phyloP scores from a whole-genome alignment of 2,888 invertebrate genomes.

The Macaria notata region DNA sequence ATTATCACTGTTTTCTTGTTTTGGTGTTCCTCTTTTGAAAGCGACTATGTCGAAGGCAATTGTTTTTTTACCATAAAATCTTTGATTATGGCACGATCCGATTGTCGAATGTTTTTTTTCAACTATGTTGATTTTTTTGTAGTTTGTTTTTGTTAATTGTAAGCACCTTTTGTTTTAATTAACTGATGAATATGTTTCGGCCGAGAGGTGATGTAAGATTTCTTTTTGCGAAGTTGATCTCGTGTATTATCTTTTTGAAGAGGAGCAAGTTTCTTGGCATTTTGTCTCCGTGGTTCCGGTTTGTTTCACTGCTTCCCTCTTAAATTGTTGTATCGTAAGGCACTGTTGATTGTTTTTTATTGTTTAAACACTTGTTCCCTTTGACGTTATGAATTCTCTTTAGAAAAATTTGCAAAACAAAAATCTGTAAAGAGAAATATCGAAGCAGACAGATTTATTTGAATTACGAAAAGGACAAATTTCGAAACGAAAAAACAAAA shows the following conservation, averaged over 20 bases:
- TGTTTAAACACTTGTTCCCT: slow-evolving; percentile 68
- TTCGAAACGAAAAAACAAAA: slow-evolving; percentile 6
- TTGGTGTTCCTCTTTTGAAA: slow-evolving; percentile 38
- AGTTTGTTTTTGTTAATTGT: slow-evolving; percentile 2
- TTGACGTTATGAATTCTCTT: slow-evolving; percentile 40
- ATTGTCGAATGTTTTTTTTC: slow-evolving; percentile 41
- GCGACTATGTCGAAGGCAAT: slow-evolving; percentile 78
- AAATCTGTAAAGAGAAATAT: slow-evolving; percentile 74
- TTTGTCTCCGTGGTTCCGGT: slow-evolving; percentile 74
- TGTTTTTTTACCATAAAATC: slow-evolving; percentile 57
- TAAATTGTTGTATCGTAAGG: slow-evolving; percentile 60
- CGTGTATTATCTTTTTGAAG: slow-evolving; percentile 77
- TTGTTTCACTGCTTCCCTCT: slow-evolving; percentile 56
- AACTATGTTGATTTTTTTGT: slow-evolving; percentile 63
- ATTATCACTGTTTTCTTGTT: slow-evolving; percentile 59
- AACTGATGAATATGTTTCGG: slow-evolving; percentile 75
- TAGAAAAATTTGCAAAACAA: slow-evolving; percentile 45
- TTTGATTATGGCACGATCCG: slow-evolving; percentile 67
- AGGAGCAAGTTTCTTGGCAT: slow-evolving; percentile 77
- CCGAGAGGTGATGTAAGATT: slow-evolving; percentile 71
- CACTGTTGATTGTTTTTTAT: slow-evolving; percentile 59
- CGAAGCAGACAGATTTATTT: slow-evolving; percentile 66
- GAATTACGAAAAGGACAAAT: slow-evolving; percentile 36
- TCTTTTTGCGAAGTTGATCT: slow-evolving; percentile 76
- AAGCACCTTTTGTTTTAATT: slow-evolving; percentile 52